Percentiles rank a stretch among this genome's conserved stretches.
Conservation (phyloP, 2,113 vertebrate species). For the Sinocyclocheilus anshuiensis region DNA sequence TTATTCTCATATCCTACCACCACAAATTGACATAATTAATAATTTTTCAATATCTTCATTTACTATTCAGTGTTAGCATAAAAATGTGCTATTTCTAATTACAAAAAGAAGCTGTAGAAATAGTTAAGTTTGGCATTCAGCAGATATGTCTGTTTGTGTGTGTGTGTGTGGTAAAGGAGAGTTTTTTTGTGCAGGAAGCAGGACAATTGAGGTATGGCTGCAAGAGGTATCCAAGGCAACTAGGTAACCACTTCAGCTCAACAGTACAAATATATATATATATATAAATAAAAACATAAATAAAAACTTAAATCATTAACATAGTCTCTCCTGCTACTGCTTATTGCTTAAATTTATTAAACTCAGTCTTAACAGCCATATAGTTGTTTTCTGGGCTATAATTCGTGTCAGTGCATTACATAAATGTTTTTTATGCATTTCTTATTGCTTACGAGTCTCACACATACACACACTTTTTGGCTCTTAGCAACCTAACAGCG, state of each 20-base stretch:
- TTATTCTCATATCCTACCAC: neutral
- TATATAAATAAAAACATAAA: neutral
- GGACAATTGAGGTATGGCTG: constrained; percentile 42
- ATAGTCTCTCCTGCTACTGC: neutral
- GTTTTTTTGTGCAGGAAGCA: constrained; percentile 33
- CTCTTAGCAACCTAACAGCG: constrained; percentile 2
- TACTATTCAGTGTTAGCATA: neutral
- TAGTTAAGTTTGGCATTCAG: constrained; percentile 44
- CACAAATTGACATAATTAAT: too few species aligned
- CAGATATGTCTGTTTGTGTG: neutral
- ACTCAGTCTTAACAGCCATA: neutral
- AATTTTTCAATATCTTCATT: neutral
- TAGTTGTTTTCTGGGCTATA: neutral
- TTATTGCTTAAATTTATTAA: neutral
- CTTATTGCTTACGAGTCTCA: neutral
- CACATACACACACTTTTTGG: neutral
- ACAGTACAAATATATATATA: neutral
- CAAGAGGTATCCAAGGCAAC: constrained; percentile 32
- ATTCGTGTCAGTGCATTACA: constrained; percentile 11
- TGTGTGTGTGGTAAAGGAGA: neutral
- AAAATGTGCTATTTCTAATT: neutral
- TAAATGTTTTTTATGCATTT: constrained; percentile 1
- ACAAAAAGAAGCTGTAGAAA: constrained; percentile 41
- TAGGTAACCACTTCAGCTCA: constrained; percentile 4
- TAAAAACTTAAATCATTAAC: neutral